A percentile compares a stretch with the other conserved stretches of the same genome.
Evolutionary conservation across 2,888 invertebrate species (phyloP).

Genomic region (Perithous albicinctus): DNA sequence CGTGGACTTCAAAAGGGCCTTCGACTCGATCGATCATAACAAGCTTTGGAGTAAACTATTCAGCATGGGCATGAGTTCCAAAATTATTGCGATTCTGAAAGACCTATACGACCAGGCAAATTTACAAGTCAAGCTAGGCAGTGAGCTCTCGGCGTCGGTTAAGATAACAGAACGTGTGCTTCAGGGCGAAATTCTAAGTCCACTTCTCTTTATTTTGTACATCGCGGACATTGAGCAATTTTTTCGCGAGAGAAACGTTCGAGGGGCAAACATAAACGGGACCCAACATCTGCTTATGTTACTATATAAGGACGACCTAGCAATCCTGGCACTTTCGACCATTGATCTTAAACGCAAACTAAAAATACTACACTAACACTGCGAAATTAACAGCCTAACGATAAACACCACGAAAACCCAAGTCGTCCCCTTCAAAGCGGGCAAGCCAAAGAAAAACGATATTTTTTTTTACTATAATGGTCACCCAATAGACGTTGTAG

Average conservation of each 20-base stretch:
- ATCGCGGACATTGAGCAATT: conserved; percentile 53
- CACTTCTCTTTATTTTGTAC: conserved; percentile 46
- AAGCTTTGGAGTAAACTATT: conserved; percentile 64
- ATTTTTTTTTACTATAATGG: conserved; percentile 28
- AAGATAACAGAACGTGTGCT: no score
- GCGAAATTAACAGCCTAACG: conserved; percentile 52
- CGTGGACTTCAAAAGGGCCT: conserved; percentile 50
- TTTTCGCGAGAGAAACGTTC: conserved; percentile 26
- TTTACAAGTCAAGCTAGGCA: conserved; percentile 23
- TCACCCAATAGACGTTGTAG: conserved; percentile 52
- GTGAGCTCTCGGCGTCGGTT: conserved; percentile 9
- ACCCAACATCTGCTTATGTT: conserved; percentile 31
- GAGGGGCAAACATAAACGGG: conserved; percentile 55
- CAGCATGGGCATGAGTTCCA: conserved; percentile 57
- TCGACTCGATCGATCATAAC: conserved; percentile 45
- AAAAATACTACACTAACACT: conserved; percentile 39
- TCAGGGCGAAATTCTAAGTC: no score
- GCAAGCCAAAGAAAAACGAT: conserved; percentile 25
- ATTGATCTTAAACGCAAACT: conserved; percentile 51
- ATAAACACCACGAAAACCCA: conserved; percentile 20
- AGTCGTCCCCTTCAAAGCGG: neutral
- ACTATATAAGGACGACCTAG: no score
- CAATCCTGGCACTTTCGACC: no score
- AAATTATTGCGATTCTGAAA: conserved; percentile 63
- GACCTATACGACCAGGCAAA: conserved; percentile 21